Evolutionary conservation across 2,888 invertebrate species (phyloP).

Genomic region (Barypeithes pellucidus): DNA sequence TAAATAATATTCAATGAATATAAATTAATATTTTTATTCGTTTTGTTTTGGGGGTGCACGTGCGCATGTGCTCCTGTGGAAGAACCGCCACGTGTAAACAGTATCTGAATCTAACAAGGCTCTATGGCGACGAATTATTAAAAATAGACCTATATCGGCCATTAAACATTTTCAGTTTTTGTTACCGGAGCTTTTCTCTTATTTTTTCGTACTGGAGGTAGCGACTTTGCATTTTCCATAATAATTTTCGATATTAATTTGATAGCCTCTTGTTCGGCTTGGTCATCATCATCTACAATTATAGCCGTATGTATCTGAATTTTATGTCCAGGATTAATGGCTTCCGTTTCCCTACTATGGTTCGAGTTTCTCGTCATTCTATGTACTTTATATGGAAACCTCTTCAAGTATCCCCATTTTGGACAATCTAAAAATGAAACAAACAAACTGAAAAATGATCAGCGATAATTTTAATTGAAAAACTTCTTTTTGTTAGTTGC

Average conservation of each 20-base stretch:
- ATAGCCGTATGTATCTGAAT: constrained; percentile 53
- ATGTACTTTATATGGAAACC: constrained; percentile 6
- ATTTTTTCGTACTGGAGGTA: no score
- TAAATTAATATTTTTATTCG: no score
- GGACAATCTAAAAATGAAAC: constrained; percentile 5
- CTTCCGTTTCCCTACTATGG: neutral
- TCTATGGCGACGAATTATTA: no score
- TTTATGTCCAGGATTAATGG: constrained; percentile 37
- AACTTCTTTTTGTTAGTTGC: neutral
- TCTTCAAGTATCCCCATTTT: neutral
- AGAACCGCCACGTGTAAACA: no score
- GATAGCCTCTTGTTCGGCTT: constrained; percentile 37
- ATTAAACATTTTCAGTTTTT: no score
- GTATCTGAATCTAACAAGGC: no score
- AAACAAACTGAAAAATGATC: neutral
- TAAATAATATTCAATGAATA: no score
- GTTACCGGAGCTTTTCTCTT: no score
- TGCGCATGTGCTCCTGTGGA: no score
- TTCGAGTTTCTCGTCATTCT: constrained; percentile 2
- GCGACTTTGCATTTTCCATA: neutral
- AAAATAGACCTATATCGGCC: no score
- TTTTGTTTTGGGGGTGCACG: no score
- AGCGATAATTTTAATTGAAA: neutral
- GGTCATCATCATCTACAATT: constrained; percentile 54
- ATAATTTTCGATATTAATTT: constrained; percentile 10